phyloP scores from a whole-genome alignment of 2,888 invertebrate genomes.

The Tridacna gigas region DNA sequence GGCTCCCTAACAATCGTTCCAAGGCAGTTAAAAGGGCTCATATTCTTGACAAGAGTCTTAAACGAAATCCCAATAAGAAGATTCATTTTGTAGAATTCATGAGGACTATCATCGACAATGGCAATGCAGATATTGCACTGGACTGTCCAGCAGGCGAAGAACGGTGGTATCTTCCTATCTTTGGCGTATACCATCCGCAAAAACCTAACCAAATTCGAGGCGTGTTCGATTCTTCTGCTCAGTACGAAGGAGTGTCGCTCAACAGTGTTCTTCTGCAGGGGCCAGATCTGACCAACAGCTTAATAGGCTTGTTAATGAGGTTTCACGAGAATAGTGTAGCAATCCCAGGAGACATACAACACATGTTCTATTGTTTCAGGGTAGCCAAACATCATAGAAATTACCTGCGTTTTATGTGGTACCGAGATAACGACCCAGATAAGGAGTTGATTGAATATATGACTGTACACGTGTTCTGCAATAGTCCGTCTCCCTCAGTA shows the following conservation, averaged over 20 bases:
- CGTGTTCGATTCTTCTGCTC: too few relatives aligned
- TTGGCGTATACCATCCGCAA: too few relatives aligned
- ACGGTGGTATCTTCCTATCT: not conserved
- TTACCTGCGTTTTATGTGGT: not conserved
- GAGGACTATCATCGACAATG: not conserved
- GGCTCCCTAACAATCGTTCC: not conserved
- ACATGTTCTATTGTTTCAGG: not conserved
- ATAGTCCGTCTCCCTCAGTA: not conserved
- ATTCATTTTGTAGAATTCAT: not conserved
- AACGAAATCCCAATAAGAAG: not conserved
- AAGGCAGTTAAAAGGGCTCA: not conserved
- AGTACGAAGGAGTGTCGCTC: conserved; percentile 51
- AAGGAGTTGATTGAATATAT: not conserved
- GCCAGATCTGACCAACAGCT: conserved; percentile 3
- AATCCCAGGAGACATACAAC: not conserved
- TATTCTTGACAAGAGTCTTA: not conserved
- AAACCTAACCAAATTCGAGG: too few relatives aligned
- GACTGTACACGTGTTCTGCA: not conserved
- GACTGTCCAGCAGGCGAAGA: not conserved
- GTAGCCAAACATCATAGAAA: not conserved
- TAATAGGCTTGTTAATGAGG: not conserved
- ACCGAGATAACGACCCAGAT: not conserved
- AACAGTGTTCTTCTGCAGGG: not conserved
- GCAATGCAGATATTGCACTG: not conserved
- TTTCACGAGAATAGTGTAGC: not conserved